A percentile compares a stretch with the other conserved stretches of the same genome.
Conservation (phyloP, 2,888 invertebrate species). For the Plagodis pulveraria region DNA sequence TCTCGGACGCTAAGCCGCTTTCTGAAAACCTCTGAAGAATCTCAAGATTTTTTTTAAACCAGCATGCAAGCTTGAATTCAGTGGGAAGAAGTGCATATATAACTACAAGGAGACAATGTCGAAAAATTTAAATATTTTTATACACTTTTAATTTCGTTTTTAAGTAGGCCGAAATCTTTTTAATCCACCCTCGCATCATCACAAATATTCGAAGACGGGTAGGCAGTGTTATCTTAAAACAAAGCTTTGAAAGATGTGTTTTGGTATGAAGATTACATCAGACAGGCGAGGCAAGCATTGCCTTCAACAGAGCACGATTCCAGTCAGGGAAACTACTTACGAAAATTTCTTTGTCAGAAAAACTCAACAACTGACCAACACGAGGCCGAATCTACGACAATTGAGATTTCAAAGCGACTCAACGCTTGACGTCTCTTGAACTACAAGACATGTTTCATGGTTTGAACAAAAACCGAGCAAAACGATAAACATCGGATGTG, state of each 20-base stretch:
- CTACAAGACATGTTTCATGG: background rate
- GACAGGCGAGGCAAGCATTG: too few species aligned
- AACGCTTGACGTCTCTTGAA: too few species aligned
- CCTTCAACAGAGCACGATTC: too few species aligned
- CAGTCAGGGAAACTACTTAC: too few species aligned
- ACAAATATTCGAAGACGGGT: too few species aligned
- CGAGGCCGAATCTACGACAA: too few species aligned
- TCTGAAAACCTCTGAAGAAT: background rate
- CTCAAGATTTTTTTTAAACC: background rate
- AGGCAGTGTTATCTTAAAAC: too few species aligned
- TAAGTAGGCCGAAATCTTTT: background rate
- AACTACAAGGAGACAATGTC: background rate
- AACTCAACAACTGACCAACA: too few species aligned
- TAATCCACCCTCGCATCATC: background rate
- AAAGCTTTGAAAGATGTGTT: background rate
- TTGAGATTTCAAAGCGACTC: too few species aligned
- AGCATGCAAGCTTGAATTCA: background rate
- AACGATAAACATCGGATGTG: slow-evolving; percentile 35
- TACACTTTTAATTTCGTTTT: background rate
- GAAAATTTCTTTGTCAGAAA: too few species aligned
- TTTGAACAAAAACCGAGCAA: slow-evolving; percentile 47
- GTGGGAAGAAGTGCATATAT: background rate
- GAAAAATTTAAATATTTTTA: background rate
- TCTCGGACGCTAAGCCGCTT: background rate
- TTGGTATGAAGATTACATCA: too few species aligned